phyloP scores from a whole-genome alignment of 2,113 vertebrate species.

The Takifugu bimaculatus region DNA sequence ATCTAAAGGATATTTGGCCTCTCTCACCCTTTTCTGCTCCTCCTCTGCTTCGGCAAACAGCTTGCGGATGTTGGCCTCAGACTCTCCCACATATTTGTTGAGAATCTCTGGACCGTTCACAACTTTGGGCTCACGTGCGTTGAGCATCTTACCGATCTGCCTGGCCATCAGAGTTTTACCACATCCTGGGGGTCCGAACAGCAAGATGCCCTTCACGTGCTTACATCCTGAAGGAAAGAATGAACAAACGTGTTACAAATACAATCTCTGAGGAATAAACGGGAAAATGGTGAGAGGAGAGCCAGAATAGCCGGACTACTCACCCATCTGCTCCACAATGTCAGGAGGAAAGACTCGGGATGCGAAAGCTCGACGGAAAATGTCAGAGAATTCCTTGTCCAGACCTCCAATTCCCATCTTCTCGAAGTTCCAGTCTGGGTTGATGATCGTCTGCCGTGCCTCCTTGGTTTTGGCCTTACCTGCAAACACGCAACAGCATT shows the following conservation, averaged over 20 bases:
- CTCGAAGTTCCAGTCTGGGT: conserved; percentile 99
- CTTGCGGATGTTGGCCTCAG: conserved; percentile 96
- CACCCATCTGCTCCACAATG: conserved; percentile 99
- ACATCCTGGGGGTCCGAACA: conserved; percentile 94
- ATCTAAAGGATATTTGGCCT: accelerated
- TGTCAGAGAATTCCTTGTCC: conserved; percentile 95
- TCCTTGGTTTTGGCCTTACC: conserved; percentile 98
- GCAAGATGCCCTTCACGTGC: conserved; percentile 94
- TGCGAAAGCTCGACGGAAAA: conserved; percentile 95
- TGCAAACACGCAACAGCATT: conserved; percentile 30
- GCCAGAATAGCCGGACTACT: background rate
- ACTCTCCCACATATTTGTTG: conserved; percentile 96
- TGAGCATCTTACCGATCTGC: conserved; percentile 98
- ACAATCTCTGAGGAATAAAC: background rate
- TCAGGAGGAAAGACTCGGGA: conserved; percentile 96
- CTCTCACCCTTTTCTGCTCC: conserved; percentile 89
- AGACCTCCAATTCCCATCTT: conserved; percentile 98
- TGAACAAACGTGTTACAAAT: background rate
- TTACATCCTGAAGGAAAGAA: conserved; percentile 83
- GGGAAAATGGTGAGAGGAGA: background rate
- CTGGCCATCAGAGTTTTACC: conserved; percentile 97
- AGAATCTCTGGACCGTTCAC: conserved; percentile 98
- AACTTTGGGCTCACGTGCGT: conserved; percentile 93
- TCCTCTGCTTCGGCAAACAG: conserved; percentile 97
- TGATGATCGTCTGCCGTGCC: conserved; percentile 94